A percentile compares a stretch with the other conserved stretches of the same genome.
Evolutionary conservation across 2,888 invertebrate species (phyloP).

Genomic region (Mythimna ferrago): DNA sequence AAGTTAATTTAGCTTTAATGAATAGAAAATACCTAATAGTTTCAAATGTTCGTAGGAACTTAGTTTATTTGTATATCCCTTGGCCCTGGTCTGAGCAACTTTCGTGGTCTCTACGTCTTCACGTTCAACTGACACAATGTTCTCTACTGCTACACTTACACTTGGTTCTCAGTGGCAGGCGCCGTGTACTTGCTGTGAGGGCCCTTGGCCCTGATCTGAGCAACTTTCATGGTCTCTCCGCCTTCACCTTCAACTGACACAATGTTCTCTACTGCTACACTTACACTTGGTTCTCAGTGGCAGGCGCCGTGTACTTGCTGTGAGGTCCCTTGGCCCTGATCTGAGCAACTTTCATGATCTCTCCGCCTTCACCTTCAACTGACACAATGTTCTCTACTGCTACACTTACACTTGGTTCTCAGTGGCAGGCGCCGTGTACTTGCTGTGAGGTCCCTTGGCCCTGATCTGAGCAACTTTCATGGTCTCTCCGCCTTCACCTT

Average conservation of each 20-base stretch:
- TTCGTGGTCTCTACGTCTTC: neutral
- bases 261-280: constrained; percentile 23
- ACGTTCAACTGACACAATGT: neutral
- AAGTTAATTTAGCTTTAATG: too few relatives aligned
- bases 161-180: constrained; percentile 81
- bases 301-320: constrained; percentile 79
- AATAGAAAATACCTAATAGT: too few relatives aligned
- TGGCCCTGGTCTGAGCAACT: neutral
- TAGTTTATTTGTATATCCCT: too few relatives aligned
- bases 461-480: neutral
- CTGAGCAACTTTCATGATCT: constrained; percentile 79
- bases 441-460: constrained; percentile 76
- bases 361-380: too few relatives aligned
- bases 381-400: too few relatives aligned
- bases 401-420: too few relatives aligned
- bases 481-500: neutral
- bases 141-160: constrained; percentile 67
- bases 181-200: constrained; percentile 80
- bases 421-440: too few relatives aligned
- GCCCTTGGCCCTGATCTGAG: constrained; percentile 71
- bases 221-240: too few relatives aligned
- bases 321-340: constrained; percentile 83
- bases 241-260: too few relatives aligned
- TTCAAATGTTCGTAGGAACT: too few relatives aligned
- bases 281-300: constrained; percentile 83